Evolutionary conservation across 2,888 invertebrate species (phyloP).

Genomic region (Eupelmus urozonus): DNA sequence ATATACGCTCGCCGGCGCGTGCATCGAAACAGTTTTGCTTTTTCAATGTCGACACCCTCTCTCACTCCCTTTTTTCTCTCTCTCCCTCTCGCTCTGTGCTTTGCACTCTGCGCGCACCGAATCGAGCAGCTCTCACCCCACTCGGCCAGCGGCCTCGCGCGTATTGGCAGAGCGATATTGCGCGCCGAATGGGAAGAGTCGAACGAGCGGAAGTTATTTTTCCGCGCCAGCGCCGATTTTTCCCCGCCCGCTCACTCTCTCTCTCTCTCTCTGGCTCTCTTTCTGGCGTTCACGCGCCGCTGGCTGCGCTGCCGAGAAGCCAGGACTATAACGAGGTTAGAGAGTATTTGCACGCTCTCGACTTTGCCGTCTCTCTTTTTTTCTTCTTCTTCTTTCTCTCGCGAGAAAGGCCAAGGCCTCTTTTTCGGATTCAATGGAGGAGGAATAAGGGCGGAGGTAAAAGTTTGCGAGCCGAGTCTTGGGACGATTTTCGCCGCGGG

Average conservation of each 20-base stretch:
- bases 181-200: constrained; percentile 62
- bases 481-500: neutral
- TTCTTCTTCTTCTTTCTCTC: constrained; percentile 47
- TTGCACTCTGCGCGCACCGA: too few relatives aligned
- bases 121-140: neutral
- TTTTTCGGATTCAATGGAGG: constrained; percentile 35
- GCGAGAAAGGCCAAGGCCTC: neutral
- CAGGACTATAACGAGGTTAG: constrained; percentile 74
- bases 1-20: constrained; percentile 1
- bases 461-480: constrained; percentile 23
- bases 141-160: constrained; percentile 14
- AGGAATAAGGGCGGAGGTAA: constrained; percentile 15
- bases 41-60: constrained; percentile 55
- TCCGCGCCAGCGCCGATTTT: constrained; percentile 68
- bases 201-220: constrained; percentile 72
- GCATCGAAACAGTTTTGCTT: constrained; percentile 50
- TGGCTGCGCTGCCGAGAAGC: too few relatives aligned
- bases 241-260: constrained; percentile 62
- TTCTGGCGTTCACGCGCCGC: constrained; percentile 60
- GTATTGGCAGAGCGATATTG: constrained; percentile 56
- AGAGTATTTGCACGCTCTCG: constrained; percentile 70
- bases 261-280: constrained; percentile 18
- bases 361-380: constrained; percentile 43
- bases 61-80: constrained; percentile 19
- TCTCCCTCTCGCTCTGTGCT: constrained; percentile 48